Base-by-base conservation (phyloP, 2,113 vertebrate species). In the Dissostichus mawsoni region DNA sequence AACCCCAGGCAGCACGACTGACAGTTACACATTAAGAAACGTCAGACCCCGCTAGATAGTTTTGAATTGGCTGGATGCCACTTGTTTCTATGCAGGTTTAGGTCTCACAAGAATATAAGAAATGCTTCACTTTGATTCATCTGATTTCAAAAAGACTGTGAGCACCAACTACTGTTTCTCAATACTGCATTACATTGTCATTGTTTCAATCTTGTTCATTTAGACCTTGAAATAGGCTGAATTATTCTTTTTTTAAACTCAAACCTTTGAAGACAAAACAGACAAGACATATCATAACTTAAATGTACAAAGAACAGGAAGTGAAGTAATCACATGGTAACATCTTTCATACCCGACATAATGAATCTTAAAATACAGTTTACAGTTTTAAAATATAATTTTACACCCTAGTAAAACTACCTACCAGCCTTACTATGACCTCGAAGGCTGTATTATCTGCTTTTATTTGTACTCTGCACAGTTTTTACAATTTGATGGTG, bases 1-100 rank as follows among this genome's bases (percentile, higher is more conserved):
- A 90, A 86, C 86, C 87, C 65, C 81, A 77, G 81, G 86, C 84
- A 78, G 71, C 84, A 62, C 25, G 16, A 73, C 80, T 84, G 88
- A 81, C 90, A 78, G 78, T 81, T 76, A 48, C 83, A 84, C 85
- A 90, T 82, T 84, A 82, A 84, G 78, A 87, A 82, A 91, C 74
- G 85, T 87, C 89, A 80, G 81, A 81, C 79, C 79, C 11, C 1
- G 86, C 79, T 90, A 73, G 62, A 73, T 56, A 53, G 65, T 88
- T 88, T 82, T 78, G 53, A 85, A 66, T 79, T 72, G 79, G 69
- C 76, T 63, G 53, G 12, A 52, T 80, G 76, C 77, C 72, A 73
- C 41, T 25, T 69, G 68, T 77, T 87, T 76, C 44, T 61, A 65
- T 73, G 55, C 20, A 51, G 45, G 53, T 81, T 74, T 29, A 58